Base-by-base conservation (phyloP, 1,140 invertebrate species). In the Chrysomallon squamiferum region DNA sequence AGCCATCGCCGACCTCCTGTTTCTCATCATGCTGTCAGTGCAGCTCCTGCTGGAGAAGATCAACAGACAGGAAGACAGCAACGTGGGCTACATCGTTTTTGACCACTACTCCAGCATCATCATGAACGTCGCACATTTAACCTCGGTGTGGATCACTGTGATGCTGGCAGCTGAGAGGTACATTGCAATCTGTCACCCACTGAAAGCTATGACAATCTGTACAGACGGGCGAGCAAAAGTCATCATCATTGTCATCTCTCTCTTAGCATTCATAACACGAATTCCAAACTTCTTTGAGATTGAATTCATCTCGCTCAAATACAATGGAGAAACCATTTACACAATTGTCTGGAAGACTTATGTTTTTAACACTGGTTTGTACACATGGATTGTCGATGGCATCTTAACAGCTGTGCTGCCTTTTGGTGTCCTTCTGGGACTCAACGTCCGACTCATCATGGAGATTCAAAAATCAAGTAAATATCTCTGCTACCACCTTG, bases 161-260 rank as follows among this genome's bases (percentile, higher is more conserved):
- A 90, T 91, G 61, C 91, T 93, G 72, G 92, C 91, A 9, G 87
- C 92, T 50, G 92, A 93, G 84, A 84, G 92, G 45, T 93, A 92
- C 86, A 91, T 93, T 65, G 91, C 91, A 35, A 91, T 93, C 38
- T 91, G 91, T 70, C 89, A 92, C 85, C 92, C 91, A 25, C 65
- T 82, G 0, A 63, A 71, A 59, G 90, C 91, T 27, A 90, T 90
- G 83, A 87, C 89, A 35, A 87, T 91, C 52, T 91, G 90, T 76
- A 91, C 90, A 2, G 89, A 91, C 69, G 81, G 79, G 5, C 69
- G 88, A 15, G 87, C 88, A 5, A 81, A 86, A 29, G 81, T 81
- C 50, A 89, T 92, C 50, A 91, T 91, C 57, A 78, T 88, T 64
- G 77, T 86, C 11, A 89, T 92, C 7, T 88, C 88, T 68, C 60